Evolutionary conservation across 2,113 vertebrate genomes (phyloP), one percentile per base, ranked within the genome.

Genomic region (Charina bottae): DNA sequence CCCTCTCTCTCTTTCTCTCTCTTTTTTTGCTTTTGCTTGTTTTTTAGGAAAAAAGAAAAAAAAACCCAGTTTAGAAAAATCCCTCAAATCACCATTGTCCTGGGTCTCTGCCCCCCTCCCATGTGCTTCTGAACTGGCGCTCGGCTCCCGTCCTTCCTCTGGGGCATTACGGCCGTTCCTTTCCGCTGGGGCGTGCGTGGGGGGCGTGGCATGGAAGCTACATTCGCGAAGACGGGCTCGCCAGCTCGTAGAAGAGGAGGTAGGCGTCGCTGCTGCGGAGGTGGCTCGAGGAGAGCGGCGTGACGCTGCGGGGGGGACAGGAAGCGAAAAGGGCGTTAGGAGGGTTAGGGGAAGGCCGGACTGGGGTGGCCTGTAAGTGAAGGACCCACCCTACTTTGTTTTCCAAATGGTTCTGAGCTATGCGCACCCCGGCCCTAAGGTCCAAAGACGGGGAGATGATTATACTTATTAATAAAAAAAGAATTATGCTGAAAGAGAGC

Each of bases 201-300:
- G 90, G 5, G 90, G 93, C 10, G 24, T 49, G 12, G 12, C 49
- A 58, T 87, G 90, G 94, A 49, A 91, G 96, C 97, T 98, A 99
- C 97, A 98, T 97, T 94, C 98, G 98, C 60, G 98, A 99, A 94
- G 98, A 98, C 0, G 98, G 98, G 93, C 97, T 98, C 94, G 98
- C 98, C 97, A 98, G 97, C 97, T 99, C 99, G 1, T 99, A 99
- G 97, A 99, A 99, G 96, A 99, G 98, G 95, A 99, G 97, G 85
- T 99, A 99, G 95, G 98, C 99, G 64, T 99, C 99, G 26, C 99
- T 99, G 98, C 98, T 98, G 96, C 98, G 98, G 93, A 99, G 97
- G 97, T 99, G 99, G 97, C 98, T 98, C 97, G 98, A 98, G 92
- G 99, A 99, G 98, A 99, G 98, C 62, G 99, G 98, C 58, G 98